phyloP scores from a whole-genome alignment of 2,113 vertebrate genomes.

The Salvator merianae region DNA sequence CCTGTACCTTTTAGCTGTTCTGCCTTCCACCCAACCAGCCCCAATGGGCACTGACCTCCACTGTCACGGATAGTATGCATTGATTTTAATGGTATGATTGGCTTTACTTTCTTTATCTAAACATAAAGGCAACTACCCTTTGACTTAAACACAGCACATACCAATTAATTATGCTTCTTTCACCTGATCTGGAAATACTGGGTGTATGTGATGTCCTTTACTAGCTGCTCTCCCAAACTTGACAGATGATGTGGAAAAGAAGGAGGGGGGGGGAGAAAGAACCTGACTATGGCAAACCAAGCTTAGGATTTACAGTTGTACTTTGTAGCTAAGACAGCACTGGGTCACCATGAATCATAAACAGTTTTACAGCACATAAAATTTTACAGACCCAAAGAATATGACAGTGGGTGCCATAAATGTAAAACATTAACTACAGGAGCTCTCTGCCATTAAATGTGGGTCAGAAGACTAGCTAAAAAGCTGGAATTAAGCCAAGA shows the following conservation, averaged over 20 bases:
- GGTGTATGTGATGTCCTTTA: neutral
- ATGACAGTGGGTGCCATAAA: conserved; percentile 45
- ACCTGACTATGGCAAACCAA: conserved; percentile 2
- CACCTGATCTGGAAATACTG: neutral
- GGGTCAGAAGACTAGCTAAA: conserved; percentile 39
- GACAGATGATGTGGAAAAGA: neutral
- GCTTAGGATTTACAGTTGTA: conserved; percentile 18
- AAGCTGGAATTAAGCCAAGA: conserved; percentile 2
- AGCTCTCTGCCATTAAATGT: conserved; percentile 37
- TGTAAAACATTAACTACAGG: conserved; percentile 53
- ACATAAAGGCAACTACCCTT: neutral
- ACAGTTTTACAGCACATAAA: conserved; percentile 47
- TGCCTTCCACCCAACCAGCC: no score
- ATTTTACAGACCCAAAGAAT: conserved; percentile 56
- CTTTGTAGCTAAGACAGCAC: conserved; percentile 8
- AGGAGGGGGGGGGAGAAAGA: no score
- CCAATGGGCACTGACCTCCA: no score
- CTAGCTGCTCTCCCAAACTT: neutral
- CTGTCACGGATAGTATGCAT: neutral
- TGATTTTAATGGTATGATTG: neutral
- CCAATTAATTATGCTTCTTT: neutral
- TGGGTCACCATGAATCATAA: conserved; percentile 33
- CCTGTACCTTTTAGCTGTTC: no score
- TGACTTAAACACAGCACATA: neutral
- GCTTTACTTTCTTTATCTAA: neutral